Percentiles rank a stretch among this genome's conserved stretches.
phyloP scores from a whole-genome alignment of 2,113 vertebrate genomes.

The Ranitomeya imitator region DNA sequence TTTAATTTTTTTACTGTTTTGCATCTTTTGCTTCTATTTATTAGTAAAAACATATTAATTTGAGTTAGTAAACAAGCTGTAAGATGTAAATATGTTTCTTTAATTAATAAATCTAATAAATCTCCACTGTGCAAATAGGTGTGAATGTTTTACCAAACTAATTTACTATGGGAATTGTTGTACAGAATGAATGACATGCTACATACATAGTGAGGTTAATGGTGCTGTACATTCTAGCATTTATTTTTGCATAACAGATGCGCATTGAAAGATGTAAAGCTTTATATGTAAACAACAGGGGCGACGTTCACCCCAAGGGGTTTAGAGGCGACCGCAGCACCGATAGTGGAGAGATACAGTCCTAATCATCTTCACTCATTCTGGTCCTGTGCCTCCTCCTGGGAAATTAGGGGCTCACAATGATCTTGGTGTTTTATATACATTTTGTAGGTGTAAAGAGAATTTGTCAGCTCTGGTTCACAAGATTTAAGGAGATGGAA shows the following conservation, averaged over 20 bases:
- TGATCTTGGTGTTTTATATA: slow-evolving; percentile 22
- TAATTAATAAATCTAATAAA: background rate
- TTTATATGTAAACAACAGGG: slow-evolving; percentile 36
- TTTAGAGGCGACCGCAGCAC: background rate
- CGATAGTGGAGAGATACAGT: background rate
- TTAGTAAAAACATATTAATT: background rate
- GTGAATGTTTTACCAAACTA: background rate
- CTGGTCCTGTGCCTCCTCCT: slow-evolving; percentile 11
- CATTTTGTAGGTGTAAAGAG: slow-evolving; percentile 42
- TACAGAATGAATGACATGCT: slow-evolving; percentile 20
- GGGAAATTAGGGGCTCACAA: slow-evolving; percentile 45
- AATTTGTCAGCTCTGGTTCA: slow-evolving; percentile 37
- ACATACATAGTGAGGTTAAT: slow-evolving; percentile 31
- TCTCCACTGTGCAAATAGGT: background rate
- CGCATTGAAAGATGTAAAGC: background rate
- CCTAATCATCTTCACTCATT: background rate
- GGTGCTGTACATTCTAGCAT: slow-evolving; percentile 27
- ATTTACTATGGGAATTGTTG: background rate
- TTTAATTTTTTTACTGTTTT: background rate
- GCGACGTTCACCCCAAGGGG: background rate
- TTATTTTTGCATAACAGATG: slow-evolving; percentile 24
- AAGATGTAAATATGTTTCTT: background rate
- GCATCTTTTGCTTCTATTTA: background rate
- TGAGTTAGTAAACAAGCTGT: background rate
- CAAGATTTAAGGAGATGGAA: slow-evolving; percentile 14